These are phyloP conservation scores for Hydractinia symbiolongicarpus DNA, from an alignment of 30 jellyfish, hydroid and myxozoan genomes.

Conservation along the genomic window DNA sequence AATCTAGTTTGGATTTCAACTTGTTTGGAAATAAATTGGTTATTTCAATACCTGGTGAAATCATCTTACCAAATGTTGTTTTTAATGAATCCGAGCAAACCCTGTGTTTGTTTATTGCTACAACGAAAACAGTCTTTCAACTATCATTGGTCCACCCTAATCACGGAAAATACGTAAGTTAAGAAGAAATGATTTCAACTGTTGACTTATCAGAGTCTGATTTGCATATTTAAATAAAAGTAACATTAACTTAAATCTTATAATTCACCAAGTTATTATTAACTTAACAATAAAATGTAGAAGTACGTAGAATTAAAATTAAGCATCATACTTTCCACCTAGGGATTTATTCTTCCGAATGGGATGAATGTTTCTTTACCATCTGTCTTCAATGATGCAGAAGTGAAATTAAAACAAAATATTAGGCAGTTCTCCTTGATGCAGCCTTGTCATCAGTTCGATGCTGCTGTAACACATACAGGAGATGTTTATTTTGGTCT, in stretches of 20 bases:
- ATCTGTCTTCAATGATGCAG: constrained; percentile 39
- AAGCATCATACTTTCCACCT: neutral
- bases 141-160: constrained; percentile 59
- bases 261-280: too few relatives aligned
- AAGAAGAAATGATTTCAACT: neutral
- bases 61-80: constrained; percentile 51
- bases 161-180: constrained; percentile 45
- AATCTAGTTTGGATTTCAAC: constrained; percentile 53
- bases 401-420: constrained; percentile 23
- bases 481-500: constrained; percentile 40
- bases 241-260: too few relatives aligned
- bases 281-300: too few relatives aligned
- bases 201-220: neutral
- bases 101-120: constrained; percentile 43
- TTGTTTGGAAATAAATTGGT: constrained; percentile 47
- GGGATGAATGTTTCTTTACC: constrained; percentile 49
- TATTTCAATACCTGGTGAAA: constrained; percentile 29
- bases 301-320: too few relatives aligned
- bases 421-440: constrained; percentile 21
- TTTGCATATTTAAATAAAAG: too few relatives aligned
- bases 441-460: constrained; percentile 40
- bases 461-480: constrained; percentile 11
- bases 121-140: constrained; percentile 51
- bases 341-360: constrained; percentile 49
- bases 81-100: constrained; percentile 42